Conservation (phyloP, 2,888 invertebrate species). For the Leucophora obtusa region DNA sequence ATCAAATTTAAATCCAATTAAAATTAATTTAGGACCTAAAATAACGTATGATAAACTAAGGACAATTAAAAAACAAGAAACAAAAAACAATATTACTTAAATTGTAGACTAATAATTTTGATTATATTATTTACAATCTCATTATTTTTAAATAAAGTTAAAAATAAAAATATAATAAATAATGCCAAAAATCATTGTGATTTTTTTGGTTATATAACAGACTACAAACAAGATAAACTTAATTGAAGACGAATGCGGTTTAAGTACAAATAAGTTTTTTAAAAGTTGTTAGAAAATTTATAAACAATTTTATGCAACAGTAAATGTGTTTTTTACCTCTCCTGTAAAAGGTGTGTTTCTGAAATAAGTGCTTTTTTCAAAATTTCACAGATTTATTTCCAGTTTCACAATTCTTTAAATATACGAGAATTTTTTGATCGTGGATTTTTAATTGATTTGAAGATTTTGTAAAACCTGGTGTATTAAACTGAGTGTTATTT, state of each 20-base stretch:
- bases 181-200: constrained; percentile 37
- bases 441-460: no score
- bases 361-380: no score
- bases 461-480: no score
- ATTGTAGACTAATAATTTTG: constrained; percentile 37
- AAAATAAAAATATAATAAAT: constrained; percentile 38
- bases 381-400: no score
- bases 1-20: not conserved
- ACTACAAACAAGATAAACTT: constrained; percentile 15
- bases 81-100: constrained; percentile 45
- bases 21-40: constrained; percentile 2
- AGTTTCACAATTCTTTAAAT: no score
- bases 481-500: no score
- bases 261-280: constrained; percentile 55
- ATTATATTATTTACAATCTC: constrained; percentile 57
- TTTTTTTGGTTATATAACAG: constrained; percentile 31
- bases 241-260: constrained; percentile 10
- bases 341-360: no score
- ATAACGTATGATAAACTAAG: not conserved
- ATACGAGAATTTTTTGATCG: no score
- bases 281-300: no score
- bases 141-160: constrained; percentile 29
- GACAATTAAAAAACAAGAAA: constrained; percentile 35
- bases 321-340: no score
- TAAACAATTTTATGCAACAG: no score